Evolutionary conservation across 2,888 invertebrate genomes (phyloP).

Genomic region (Ochropleura leucogaster): DNA sequence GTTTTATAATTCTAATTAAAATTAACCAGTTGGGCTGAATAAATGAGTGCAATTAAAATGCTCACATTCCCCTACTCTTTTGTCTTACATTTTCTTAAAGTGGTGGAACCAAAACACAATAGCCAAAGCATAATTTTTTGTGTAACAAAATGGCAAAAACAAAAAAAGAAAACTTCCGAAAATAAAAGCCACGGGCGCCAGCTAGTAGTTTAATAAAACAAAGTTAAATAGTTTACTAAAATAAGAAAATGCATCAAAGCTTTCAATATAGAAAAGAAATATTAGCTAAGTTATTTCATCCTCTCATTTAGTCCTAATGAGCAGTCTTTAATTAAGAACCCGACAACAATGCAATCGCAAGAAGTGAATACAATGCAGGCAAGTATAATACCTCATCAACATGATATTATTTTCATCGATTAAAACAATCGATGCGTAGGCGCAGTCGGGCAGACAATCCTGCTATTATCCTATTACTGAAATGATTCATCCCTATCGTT

Average conservation of each 20-base stretch:
- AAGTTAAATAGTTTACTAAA: background rate
- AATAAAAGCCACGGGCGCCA: too few species aligned
- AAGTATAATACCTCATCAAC: slow-evolving; percentile 21
- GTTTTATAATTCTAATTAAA: background rate
- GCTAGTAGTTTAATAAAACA: background rate
- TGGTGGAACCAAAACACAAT: background rate
- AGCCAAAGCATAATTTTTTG: too few species aligned
- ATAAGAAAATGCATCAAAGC: background rate
- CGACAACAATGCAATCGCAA: slow-evolving; percentile 17
- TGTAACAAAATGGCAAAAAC: too few species aligned
- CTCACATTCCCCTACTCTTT: background rate
- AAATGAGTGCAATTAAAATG: background rate
- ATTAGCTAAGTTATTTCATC: background rate
- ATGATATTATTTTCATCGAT: slow-evolving; percentile 28
- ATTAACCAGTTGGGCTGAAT: background rate
- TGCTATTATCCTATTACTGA: slow-evolving; percentile 57
- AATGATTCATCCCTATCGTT: slow-evolving; percentile 55
- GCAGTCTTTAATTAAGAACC: slow-evolving; percentile 2
- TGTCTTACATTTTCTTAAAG: too few species aligned
- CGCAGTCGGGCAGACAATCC: slow-evolving; percentile 43
- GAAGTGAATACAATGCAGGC: slow-evolving; percentile 29
- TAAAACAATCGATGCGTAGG: slow-evolving; percentile 58
- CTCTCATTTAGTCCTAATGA: background rate
- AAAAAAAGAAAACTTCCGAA: too few species aligned
- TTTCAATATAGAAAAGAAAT: background rate